These are phyloP conservation scores for Epizoanthus rinbou DNA, from an alignment of 92 coral and sea anemone genomes.

Conservation along the genomic window DNA sequence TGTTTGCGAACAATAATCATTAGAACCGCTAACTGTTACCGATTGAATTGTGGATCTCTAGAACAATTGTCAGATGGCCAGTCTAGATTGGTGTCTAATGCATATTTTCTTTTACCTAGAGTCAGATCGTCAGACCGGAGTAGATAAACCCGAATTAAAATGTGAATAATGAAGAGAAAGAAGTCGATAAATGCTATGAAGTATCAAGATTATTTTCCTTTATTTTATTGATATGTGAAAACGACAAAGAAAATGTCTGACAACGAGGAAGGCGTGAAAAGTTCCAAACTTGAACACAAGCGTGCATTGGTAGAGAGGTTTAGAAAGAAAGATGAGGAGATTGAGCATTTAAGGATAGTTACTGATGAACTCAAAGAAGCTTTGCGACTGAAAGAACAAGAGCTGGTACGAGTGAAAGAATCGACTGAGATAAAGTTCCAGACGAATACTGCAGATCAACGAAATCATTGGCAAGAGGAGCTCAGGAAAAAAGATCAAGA, in stretches of 20 bases:
- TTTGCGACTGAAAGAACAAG: constrained; percentile 10
- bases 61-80: too few species aligned
- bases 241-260: constrained; percentile 3
- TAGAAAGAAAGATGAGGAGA: constrained; percentile 5
- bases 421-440: constrained; percentile 6
- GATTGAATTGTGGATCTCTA: too few species aligned
- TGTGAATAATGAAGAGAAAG: too few species aligned
- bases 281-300: constrained; percentile 15
- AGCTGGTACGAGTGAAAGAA: constrained; percentile 12
- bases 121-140: too few species aligned
- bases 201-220: not conserved
- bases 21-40: too few species aligned
- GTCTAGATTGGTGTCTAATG: too few species aligned
- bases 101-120: too few species aligned
- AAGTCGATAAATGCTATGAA: too few species aligned
- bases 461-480: constrained; percentile 61
- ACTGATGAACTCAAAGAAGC: constrained; percentile 42
- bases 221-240: not conserved
- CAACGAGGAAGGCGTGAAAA: not conserved
- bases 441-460: constrained; percentile 8
- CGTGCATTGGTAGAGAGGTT: constrained; percentile 6
- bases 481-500: constrained; percentile 53
- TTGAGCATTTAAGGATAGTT: constrained; percentile 17
- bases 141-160: too few species aligned
- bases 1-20: too few species aligned